A percentile compares a stretch with the other conserved stretches of the same genome.
Evolutionary conservation across 2,113 vertebrate genomes (phyloP).

Genomic region (Scolopax mira): DNA sequence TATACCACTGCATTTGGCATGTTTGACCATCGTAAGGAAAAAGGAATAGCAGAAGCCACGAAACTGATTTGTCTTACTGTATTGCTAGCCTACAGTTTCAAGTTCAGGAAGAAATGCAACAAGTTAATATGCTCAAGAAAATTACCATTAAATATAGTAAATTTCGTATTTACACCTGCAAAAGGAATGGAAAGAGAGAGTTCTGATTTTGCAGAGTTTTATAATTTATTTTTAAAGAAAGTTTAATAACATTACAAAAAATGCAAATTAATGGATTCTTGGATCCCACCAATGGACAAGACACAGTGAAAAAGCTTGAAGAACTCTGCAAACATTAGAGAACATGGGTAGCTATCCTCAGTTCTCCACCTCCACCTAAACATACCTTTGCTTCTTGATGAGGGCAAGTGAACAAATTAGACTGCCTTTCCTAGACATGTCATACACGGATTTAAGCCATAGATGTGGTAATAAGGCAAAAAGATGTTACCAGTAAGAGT

Average conservation of each 20-base stretch:
- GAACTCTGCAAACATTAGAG: background rate
- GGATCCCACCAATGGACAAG: background rate
- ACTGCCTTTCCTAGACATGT: background rate
- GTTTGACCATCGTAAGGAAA: background rate
- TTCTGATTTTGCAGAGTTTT: background rate
- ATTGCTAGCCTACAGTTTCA: background rate
- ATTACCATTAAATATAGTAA: background rate
- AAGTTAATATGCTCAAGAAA: background rate
- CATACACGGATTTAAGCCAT: background rate
- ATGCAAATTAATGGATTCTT: background rate
- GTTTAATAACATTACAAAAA: background rate
- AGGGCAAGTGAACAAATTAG: background rate
- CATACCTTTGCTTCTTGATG: accelerated
- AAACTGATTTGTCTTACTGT: background rate
- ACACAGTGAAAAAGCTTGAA: background rate
- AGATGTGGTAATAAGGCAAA: background rate
- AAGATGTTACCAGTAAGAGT: background rate
- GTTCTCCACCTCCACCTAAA: background rate
- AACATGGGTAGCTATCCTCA: background rate
- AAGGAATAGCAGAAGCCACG: background rate
- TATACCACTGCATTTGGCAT: background rate
- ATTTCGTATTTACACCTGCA: background rate
- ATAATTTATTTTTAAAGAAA: background rate
- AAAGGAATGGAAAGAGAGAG: accelerated
- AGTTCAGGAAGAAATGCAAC: background rate